Percentiles rank a stretch among this genome's conserved stretches.
These are phyloP conservation scores for Colostygia pectinataria DNA, from an alignment of 2,888 invertebrate species.

Conservation along the genomic window DNA sequence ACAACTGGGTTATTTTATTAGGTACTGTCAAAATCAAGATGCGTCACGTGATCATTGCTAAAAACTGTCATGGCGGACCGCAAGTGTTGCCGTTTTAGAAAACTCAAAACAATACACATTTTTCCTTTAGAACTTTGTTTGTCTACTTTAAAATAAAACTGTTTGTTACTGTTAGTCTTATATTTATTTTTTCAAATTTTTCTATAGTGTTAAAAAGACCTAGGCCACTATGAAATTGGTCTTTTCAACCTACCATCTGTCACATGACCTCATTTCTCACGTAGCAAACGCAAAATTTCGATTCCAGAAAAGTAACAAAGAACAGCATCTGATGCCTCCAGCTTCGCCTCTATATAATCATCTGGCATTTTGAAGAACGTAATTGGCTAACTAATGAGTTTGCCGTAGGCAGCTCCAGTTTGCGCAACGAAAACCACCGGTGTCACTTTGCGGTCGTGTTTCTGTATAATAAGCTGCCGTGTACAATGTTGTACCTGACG, in stretches of 20 bases:
- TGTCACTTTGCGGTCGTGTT: slow-evolving; percentile 61
- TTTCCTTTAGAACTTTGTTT: too few species aligned
- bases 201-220: too few species aligned
- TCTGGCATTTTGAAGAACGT: slow-evolving; percentile 72
- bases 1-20: too few species aligned
- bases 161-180: too few species aligned
- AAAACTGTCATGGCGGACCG: too few species aligned
- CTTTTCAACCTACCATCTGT: slow-evolving; percentile 2
- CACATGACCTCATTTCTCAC: slow-evolving; percentile 18
- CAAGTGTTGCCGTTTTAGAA: too few species aligned
- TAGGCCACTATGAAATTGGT: too few species aligned
- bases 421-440: slow-evolving; percentile 64
- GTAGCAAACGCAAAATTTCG: slow-evolving; percentile 47
- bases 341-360: slow-evolving; percentile 74
- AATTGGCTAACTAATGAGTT: slow-evolving; percentile 76
- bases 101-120: too few species aligned
- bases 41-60: too few species aligned
- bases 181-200: too few species aligned
- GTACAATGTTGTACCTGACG: slow-evolving; percentile 10
- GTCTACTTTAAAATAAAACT: too few species aligned
- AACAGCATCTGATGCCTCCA: slow-evolving; percentile 67
- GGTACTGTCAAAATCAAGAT: too few species aligned
- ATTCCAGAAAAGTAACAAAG: slow-evolving; percentile 60
- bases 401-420: slow-evolving; percentile 76
- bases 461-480: slow-evolving; percentile 16